Evolutionary conservation across 2,888 invertebrate species (phyloP), one percentile per base, ranked within the genome.

Genomic region (Ormyrus pomaceus): DNA sequence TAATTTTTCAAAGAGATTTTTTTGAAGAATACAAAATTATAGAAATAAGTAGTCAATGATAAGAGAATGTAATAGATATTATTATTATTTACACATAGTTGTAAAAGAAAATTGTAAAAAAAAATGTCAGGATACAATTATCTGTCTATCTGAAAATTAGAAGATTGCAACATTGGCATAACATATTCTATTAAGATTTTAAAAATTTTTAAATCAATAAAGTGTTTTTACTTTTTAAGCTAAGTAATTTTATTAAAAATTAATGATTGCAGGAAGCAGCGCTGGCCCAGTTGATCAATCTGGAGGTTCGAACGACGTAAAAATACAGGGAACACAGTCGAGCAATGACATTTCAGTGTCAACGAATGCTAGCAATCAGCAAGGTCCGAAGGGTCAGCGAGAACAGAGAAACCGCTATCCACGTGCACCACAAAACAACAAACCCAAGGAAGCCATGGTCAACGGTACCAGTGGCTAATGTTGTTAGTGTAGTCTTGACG

Each of bases 391-490:
- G 79, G 87, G 87, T 61, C 91, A 91, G 66, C 86, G 91, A 81
- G 91, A 91, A 76, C 87, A 86, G 73, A 87, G 91, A 82, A 82
- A 86, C 80, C 90, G 90, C 81, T 89, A 87, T 82, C 82, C 88
- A 74, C 89, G 91, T 81, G 88, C 89, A 82, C 90, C 87, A 82
- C 90, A 86, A 88, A 92, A 92, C 87, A 91, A 91, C 88, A 93
- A 93, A 91, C 91, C 93, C 85, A 93, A 93, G 86, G 94, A 94
- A 91, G 91, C 94, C 89, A 92, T 94, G 91, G 93, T 94, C 85
- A 94, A 94, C 91, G 94, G 94, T 91, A 93, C 94, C 87, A 91
- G 91, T 89, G 91, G 91, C 88, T 91, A 91, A 88, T 83, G 81
- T 83, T 62, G 61, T 50, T 65, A 53, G 46, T 64, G 68, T 62